Percentiles rank a stretch among this genome's conserved stretches.
phyloP scores from a whole-genome alignment of 2,888 invertebrate species.

The Pelosia muscerda region DNA sequence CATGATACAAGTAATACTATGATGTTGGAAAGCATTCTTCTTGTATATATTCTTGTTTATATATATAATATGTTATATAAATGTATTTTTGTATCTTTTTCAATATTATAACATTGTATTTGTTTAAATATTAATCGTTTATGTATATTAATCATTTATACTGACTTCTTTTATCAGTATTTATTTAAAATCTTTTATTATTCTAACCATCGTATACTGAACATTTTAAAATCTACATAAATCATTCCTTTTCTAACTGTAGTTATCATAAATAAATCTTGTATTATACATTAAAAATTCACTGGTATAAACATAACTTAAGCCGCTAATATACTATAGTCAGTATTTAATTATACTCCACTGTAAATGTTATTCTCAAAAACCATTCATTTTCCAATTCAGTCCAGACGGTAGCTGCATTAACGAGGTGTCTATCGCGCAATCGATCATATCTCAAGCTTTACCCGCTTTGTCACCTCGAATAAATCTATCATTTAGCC shows the following conservation, averaged over 20 bases:
- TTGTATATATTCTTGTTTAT: constrained; percentile 41
- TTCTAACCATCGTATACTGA: neutral
- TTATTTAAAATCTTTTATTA: neutral
- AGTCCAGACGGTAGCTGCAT: constrained; percentile 86
- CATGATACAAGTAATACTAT: constrained; percentile 41
- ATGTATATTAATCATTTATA: neutral
- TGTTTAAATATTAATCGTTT: neutral
- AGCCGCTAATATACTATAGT: neutral
- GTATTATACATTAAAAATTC: neutral
- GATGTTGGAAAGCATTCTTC: constrained; percentile 82
- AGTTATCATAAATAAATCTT: neutral
- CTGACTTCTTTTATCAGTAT: neutral
- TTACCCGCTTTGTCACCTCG: constrained; percentile 83
- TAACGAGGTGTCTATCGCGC: constrained; percentile 84
- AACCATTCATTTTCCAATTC: constrained; percentile 47
- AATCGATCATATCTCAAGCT: constrained; percentile 86
- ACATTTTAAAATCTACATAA: neutral
- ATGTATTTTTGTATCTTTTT: constrained; percentile 33
- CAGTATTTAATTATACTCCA: constrained; percentile 14
- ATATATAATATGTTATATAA: constrained; percentile 34
- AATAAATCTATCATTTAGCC: constrained; percentile 78
- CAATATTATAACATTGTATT: neutral
- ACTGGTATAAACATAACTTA: neutral
- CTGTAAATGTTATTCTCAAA: constrained; percentile 1
- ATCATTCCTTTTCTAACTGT: neutral